These are phyloP conservation scores for Acromyrmex charruanus DNA, from an alignment of 1,140 invertebrate genomes.

Conservation along the genomic window DNA sequence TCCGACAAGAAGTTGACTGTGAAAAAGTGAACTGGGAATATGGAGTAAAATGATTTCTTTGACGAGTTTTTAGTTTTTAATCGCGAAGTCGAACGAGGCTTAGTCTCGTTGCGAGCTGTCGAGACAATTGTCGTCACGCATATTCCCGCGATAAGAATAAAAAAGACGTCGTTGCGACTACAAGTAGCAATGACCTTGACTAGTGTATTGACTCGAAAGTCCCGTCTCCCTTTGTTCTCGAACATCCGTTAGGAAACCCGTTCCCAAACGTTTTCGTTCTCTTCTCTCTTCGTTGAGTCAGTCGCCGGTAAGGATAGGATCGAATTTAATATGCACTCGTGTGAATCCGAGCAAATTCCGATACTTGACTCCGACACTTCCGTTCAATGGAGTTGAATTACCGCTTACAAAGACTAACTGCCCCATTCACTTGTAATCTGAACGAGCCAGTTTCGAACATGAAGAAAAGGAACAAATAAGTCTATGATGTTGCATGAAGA, in stretches of 20 bases:
- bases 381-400: not conserved
- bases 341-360: slow-evolving; percentile 20
- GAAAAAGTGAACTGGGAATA: not conserved
- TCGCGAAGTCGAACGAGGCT: not conserved
- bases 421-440: not conserved
- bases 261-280: slow-evolving; percentile 51
- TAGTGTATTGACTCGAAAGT: slow-evolving; percentile 74
- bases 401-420: not conserved
- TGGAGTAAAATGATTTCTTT: not conserved
- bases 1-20: not conserved
- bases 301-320: not conserved
- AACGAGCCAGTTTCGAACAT: not conserved
- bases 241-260: slow-evolving; percentile 71
- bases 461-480: not conserved
- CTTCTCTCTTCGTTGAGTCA: not conserved
- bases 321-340: not conserved
- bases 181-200: slow-evolving; percentile 76
- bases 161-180: slow-evolving; percentile 58
- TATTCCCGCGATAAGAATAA: slow-evolving; percentile 10
- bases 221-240: slow-evolving; percentile 73
- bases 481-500: not conserved
- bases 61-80: not conserved
- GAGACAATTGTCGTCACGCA: slow-evolving; percentile 1
- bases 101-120: not conserved
- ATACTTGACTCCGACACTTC: slow-evolving; percentile 14